Conservation (phyloP, 2,888 invertebrate genomes). For the Blera fallax region DNA sequence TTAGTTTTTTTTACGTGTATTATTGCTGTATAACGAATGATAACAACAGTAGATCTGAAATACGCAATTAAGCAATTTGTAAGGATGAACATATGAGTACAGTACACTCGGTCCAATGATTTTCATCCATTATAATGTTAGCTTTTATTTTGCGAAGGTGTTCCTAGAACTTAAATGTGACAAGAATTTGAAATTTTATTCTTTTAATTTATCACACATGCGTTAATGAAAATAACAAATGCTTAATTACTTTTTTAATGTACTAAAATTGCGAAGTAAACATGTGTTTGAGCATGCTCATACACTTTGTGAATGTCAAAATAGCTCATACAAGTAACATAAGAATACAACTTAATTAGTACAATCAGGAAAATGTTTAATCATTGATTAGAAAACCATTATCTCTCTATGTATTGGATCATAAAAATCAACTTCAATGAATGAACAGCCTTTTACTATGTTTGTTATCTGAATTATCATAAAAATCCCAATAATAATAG, state of each 20-base stretch:
- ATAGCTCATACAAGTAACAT: background rate
- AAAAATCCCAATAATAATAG: background rate
- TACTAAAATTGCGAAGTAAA: background rate
- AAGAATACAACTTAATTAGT: slow-evolving; percentile 1
- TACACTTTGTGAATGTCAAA: background rate
- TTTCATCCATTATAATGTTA: background rate
- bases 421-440: slow-evolving; percentile 9
- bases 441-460: slow-evolving; percentile 1
- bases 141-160: background rate
- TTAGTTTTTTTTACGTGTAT: too few species aligned
- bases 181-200: background rate
- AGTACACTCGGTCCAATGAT: background rate
- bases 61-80: background rate
- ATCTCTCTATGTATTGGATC: background rate
- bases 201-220: background rate
- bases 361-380: background rate
- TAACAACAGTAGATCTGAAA: background rate
- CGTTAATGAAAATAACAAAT: background rate
- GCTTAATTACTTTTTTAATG: background rate
- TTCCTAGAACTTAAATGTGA: background rate
- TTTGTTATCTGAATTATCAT: slow-evolving; percentile 1
- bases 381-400: background rate
- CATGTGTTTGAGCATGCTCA: background rate
- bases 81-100: background rate
- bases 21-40: too few species aligned